Base-by-base conservation (phyloP, 2,113 vertebrate genomes). In the Dryoscopus gambensis region DNA sequence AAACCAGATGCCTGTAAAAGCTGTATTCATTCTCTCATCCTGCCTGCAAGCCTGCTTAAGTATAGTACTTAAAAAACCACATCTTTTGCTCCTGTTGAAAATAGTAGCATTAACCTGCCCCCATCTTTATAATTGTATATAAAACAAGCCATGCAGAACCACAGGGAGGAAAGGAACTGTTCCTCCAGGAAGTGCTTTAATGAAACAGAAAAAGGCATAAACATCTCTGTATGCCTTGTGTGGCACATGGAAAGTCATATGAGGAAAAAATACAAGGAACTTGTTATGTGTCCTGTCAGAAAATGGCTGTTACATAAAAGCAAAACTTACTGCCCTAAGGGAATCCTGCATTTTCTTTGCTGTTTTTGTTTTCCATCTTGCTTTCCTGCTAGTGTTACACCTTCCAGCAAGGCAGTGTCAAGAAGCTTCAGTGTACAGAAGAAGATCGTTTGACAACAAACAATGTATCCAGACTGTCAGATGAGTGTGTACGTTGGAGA, bases 231-330 rank as follows among this genome's bases (percentile, higher is more conserved):
- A 89, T 91, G 64, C 42, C 27, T 86, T 71, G 50, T 21, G 63
- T 75, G 78, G 81, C 94, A 94, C 89, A 82, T 35, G 52, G 82
- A 47, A 71, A 92, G 73, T 47, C 81, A 82, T 92, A 79, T 19
- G 3, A 81, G 82, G 23, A 23, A 95, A 69, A 88, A 79, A 44
- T 33, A 87, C n/a, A 95, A 62, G 73, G 27, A 85, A 78, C 70
- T 80, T 89, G 90, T 95, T 97, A 85, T 82, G 44, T 84, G 85
- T 91, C 93, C 81, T 94, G 93, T 93, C 90, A 97, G 88, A 93
- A 96, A 95, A 96, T 71, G 93, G 89, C 68, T 95, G 63, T 49
- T 92, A 91, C 94, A 84, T 94, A 84, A 94, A 95, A 94, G 68
- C n/a, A 75, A 35, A 91, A 87, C 56, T 83, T 95, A 78, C 4